A percentile compares a stretch with the other conserved stretches of the same genome.
Conservation (phyloP, 2,888 invertebrate genomes). For the Frankliniella fusca region DNA sequence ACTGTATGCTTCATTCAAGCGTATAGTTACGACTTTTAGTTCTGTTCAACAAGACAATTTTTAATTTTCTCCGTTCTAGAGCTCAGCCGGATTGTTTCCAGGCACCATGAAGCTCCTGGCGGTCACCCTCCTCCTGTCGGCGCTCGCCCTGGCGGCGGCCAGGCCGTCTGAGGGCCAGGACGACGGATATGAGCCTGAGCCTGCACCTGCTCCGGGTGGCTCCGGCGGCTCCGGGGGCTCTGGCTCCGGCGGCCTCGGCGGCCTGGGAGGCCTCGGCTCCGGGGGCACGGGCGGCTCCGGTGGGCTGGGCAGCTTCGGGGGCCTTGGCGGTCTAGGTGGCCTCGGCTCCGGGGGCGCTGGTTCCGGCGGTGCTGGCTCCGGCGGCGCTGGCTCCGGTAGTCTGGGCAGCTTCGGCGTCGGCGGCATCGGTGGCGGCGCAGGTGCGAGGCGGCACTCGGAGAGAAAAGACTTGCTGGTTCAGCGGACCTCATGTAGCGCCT, state of each 20-base stretch:
- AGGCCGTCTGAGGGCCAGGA: background rate
- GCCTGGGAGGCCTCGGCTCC: background rate
- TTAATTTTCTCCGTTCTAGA: too few species aligned
- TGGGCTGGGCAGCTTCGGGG: background rate
- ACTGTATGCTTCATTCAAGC: too few species aligned
- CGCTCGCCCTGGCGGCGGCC: background rate
- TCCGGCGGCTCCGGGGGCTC: background rate
- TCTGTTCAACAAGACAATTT: background rate
- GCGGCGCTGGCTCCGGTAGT: background rate
- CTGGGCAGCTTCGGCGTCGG: background rate
- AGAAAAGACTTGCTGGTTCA: too few species aligned
- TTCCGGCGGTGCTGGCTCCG: too few species aligned
- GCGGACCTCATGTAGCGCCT: too few species aligned
- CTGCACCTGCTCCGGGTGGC: background rate
- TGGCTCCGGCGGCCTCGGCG: background rate
- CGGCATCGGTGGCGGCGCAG: background rate
- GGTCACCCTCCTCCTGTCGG: background rate
- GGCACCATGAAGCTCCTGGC: background rate
- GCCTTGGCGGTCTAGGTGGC: background rate
- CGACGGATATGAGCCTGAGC: background rate
- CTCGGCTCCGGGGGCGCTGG: background rate
- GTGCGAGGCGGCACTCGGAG: too few species aligned
- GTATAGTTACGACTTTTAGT: background rate
- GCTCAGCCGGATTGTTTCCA: background rate
- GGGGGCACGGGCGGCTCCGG: background rate